Evolutionary conservation across 23 tunicate genomes (phyloP).

Genomic region (Clavelina lepadiformis): DNA sequence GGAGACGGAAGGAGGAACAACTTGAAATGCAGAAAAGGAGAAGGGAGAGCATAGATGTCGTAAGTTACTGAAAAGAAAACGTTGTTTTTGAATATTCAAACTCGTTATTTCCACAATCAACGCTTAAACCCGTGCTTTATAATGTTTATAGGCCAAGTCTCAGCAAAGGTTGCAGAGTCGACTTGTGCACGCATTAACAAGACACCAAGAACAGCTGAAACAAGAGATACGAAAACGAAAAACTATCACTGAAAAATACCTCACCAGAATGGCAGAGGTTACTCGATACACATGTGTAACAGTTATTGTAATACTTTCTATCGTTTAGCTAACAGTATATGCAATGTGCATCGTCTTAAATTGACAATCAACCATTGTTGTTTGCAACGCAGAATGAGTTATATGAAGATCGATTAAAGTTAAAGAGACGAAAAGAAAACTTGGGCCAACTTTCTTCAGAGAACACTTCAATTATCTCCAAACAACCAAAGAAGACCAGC

Average conservation of each 20-base stretch:
- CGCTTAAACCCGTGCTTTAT: too few relatives aligned
- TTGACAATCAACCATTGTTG: too few relatives aligned
- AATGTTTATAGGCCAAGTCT: slow-evolving; percentile 30
- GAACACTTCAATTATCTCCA: not conserved
- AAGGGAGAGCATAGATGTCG: slow-evolving; percentile 59
- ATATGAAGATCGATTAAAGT: slow-evolving; percentile 48
- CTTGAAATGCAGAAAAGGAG: slow-evolving; percentile 54
- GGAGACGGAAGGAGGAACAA: slow-evolving; percentile 60
- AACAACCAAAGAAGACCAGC: slow-evolving; percentile 3
- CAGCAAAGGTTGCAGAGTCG: slow-evolving; percentile 65
- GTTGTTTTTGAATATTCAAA: not conserved
- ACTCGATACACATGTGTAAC: too few relatives aligned
- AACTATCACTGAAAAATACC: slow-evolving; percentile 55
- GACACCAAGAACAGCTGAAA: slow-evolving; percentile 66
- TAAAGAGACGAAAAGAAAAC: not conserved
- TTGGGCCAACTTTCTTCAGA: not conserved
- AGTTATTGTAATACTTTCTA: too few relatives aligned
- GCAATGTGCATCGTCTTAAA: too few relatives aligned
- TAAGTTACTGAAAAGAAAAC: slow-evolving; percentile 1
- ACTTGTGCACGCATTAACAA: slow-evolving; percentile 41
- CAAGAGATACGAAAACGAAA: slow-evolving; percentile 68
- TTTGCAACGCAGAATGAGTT: slow-evolving; percentile 91
- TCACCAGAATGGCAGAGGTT: slow-evolving; percentile 74
- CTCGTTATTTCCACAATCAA: not conserved
- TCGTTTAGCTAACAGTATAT: too few relatives aligned